phyloP scores from a whole-genome alignment of 2,113 vertebrate species.

The Pipra filicauda region DNA sequence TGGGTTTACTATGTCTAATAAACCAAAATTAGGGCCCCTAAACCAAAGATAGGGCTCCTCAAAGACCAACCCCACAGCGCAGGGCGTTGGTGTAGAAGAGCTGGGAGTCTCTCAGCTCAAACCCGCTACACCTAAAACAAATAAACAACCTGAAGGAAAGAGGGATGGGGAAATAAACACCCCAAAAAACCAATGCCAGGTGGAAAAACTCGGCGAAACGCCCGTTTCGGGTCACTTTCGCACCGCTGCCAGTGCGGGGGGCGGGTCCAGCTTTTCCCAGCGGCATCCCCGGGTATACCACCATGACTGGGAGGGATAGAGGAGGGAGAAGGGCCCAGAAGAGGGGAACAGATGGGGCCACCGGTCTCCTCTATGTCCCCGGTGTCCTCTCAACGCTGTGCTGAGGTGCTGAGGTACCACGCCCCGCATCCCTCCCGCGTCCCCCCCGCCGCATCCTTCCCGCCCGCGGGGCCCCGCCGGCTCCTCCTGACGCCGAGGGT shows the following conservation, averaged over 20 bases:
- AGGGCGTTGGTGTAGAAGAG: neutral
- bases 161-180: neutral
- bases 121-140: neutral
- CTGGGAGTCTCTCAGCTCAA: neutral
- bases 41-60: neutral
- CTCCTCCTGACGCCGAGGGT: neutral
- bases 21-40: neutral
- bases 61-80: neutral
- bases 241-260: rapidly evolving
- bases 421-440: neutral
- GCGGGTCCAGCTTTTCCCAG: too few relatives aligned
- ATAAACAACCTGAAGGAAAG: neutral
- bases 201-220: rapidly evolving
- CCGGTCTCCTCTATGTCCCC: too few relatives aligned
- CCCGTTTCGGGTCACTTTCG: neutral
- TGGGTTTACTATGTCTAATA: neutral
- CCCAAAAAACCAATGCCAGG: rapidly evolving
- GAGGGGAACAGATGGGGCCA: neutral
- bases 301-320: too few relatives aligned
- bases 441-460: neutral
- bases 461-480: too few relatives aligned
- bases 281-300: neutral
- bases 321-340: neutral
- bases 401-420: neutral
- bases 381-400: neutral